phyloP scores from a whole-genome alignment of 2,888 invertebrate genomes.

The Phyllotreta cruciferae region DNA sequence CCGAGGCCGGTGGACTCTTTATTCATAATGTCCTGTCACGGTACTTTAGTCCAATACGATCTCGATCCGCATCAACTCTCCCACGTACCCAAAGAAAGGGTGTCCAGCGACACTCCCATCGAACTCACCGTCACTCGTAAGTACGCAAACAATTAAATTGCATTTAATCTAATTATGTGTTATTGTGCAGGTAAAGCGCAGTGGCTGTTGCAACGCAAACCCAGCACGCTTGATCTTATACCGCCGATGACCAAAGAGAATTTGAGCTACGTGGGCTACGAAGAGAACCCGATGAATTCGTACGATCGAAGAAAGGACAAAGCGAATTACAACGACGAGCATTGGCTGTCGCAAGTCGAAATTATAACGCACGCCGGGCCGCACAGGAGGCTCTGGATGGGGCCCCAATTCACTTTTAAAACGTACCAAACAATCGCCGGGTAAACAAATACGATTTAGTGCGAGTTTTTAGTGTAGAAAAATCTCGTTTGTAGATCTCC shows the following conservation, averaged over 20 bases:
- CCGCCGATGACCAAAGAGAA: constrained; percentile 78
- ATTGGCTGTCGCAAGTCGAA: constrained; percentile 96
- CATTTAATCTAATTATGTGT: not conserved
- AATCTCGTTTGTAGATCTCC: too few relatives aligned
- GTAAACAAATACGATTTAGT: too few relatives aligned
- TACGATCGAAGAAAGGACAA: constrained; percentile 37
- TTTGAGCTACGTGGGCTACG: constrained; percentile 66
- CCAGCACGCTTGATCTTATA: constrained; percentile 71
- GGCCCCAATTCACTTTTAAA: constrained; percentile 98
- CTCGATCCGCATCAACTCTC: constrained; percentile 78
- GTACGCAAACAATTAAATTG: too few relatives aligned
- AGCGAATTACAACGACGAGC: constrained; percentile 69
- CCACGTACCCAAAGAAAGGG: constrained; percentile 80
- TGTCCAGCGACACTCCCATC: constrained; percentile 85
- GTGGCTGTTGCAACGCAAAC: constrained; percentile 81
- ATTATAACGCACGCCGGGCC: constrained; percentile 97
- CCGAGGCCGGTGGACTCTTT: constrained; percentile 79
- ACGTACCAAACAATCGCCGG: constrained; percentile 82
- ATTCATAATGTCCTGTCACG: constrained; percentile 88
- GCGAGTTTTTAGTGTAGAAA: too few relatives aligned
- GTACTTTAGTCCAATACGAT: constrained; percentile 86
- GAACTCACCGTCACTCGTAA: constrained; percentile 82
- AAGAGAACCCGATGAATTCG: constrained; percentile 34
- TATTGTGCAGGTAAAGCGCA: constrained; percentile 70
- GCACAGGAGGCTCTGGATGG: constrained; percentile 97